These are phyloP conservation scores for Agrochola circellaris DNA, from an alignment of 2,888 invertebrate species.

Conservation along the genomic window DNA sequence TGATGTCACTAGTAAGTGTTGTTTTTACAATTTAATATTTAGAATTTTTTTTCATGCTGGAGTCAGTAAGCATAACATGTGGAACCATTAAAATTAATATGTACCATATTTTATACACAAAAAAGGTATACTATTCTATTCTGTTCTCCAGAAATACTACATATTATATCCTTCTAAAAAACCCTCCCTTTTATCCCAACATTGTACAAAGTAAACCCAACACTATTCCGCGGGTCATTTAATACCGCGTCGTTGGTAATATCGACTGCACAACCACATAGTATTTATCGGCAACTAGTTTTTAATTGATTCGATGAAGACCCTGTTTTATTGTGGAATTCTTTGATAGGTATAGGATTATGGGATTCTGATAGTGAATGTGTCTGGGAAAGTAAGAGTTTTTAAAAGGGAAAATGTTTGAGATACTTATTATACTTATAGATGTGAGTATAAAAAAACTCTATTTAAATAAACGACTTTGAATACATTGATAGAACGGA, in stretches of 20 bases:
- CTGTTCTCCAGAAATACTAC: not conserved
- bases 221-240: constrained; percentile 34
- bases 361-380: constrained; percentile 32
- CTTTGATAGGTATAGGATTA: constrained; percentile 28
- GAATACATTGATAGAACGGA: not conserved
- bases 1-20: too few relatives aligned
- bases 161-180: not conserved
- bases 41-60: too few relatives aligned
- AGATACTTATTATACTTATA: not conserved
- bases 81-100: too few relatives aligned
- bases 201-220: constrained; percentile 7
- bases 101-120: too few relatives aligned
- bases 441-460: not conserved
- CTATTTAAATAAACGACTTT: not conserved
- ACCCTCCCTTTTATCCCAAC: constrained; percentile 1
- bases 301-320: constrained; percentile 59
- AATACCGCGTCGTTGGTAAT: constrained; percentile 40
- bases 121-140: too few relatives aligned
- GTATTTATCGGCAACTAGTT: constrained; percentile 60
- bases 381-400: constrained; percentile 47
- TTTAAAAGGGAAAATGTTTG: constrained; percentile 9
- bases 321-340: constrained; percentile 42
- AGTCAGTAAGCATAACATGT: too few relatives aligned
- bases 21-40: too few relatives aligned
- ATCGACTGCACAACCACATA: constrained; percentile 16